Evolutionary conservation across 2,113 vertebrate species (phyloP).

Genomic region (Dromiciops gliroides): DNA sequence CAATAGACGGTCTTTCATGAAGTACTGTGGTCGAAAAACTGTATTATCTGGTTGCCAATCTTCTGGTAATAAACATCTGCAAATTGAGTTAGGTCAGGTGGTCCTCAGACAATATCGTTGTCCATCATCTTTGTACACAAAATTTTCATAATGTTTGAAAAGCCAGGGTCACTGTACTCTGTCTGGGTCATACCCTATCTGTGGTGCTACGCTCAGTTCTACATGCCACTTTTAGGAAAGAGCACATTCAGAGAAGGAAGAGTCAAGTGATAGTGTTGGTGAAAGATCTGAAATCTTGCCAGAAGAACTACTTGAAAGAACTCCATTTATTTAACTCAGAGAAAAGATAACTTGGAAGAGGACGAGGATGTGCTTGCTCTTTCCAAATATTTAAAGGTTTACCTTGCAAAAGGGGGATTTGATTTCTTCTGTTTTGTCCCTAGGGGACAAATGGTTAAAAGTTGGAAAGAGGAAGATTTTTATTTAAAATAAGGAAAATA

Average conservation of each 20-base stretch:
- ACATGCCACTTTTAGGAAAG: background rate
- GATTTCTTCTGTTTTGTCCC: background rate
- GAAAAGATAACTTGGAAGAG: background rate
- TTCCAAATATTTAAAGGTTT: background rate
- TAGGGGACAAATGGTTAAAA: background rate
- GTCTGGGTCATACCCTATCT: background rate
- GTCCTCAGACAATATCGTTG: background rate
- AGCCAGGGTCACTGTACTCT: background rate
- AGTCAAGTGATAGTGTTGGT: background rate
- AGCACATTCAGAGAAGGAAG: background rate
- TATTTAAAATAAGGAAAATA: background rate
- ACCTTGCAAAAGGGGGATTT: background rate
- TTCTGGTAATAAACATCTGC: background rate
- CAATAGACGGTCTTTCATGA: background rate
- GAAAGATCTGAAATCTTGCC: background rate
- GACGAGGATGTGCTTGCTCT: background rate
- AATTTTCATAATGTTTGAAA: background rate
- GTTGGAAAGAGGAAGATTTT: background rate
- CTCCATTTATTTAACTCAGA: background rate
- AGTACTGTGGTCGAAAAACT: background rate
- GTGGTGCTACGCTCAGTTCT: background rate
- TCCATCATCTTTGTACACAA: background rate
- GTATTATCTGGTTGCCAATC: background rate
- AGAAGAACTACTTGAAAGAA: background rate
- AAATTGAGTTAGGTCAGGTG: background rate